A percentile compares a stretch with the other conserved stretches of the same genome.
These are phyloP conservation scores for Drosophila prosaltans DNA, from an alignment of 1,140 invertebrate genomes.

Conservation along the genomic window DNA sequence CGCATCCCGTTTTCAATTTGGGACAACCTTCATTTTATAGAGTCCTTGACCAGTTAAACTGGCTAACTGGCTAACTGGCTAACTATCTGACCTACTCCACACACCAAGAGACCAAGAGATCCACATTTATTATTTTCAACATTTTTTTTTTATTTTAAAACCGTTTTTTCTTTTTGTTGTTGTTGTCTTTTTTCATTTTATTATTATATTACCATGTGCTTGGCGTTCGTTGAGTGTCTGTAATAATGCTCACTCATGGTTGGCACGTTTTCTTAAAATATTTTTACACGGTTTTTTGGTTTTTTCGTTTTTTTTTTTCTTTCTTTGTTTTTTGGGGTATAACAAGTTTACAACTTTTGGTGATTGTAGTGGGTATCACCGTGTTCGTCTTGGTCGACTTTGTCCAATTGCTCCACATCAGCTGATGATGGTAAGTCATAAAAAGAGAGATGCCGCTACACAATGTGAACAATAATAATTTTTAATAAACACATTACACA, in stretches of 20 bases:
- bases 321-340: constrained; percentile 47
- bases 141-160: constrained; percentile 36
- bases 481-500: constrained; percentile 80
- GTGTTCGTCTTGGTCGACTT: constrained; percentile 9
- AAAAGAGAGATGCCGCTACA: constrained; percentile 50
- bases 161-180: constrained; percentile 34
- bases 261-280: constrained; percentile 58
- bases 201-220: constrained; percentile 58
- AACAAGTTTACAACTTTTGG: constrained; percentile 55
- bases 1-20: constrained; percentile 4
- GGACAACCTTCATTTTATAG: constrained; percentile 21
- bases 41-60: constrained; percentile 47
- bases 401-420: constrained; percentile 72
- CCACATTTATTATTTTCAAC: constrained; percentile 26
- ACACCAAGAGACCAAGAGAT: constrained; percentile 11
- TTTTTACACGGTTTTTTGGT: constrained; percentile 31
- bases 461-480: constrained; percentile 67
- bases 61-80: constrained; percentile 8
- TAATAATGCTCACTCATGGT: constrained; percentile 76
- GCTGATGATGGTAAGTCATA: constrained; percentile 44
- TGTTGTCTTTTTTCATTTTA: constrained; percentile 18
- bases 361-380: constrained; percentile 24
- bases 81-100: constrained; percentile 43
- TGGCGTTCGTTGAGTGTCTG: constrained; percentile 39
- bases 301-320: constrained; percentile 34